Conservation (phyloP, 2,797 vertebrate species). For the Clarias pachynema region DNA sequence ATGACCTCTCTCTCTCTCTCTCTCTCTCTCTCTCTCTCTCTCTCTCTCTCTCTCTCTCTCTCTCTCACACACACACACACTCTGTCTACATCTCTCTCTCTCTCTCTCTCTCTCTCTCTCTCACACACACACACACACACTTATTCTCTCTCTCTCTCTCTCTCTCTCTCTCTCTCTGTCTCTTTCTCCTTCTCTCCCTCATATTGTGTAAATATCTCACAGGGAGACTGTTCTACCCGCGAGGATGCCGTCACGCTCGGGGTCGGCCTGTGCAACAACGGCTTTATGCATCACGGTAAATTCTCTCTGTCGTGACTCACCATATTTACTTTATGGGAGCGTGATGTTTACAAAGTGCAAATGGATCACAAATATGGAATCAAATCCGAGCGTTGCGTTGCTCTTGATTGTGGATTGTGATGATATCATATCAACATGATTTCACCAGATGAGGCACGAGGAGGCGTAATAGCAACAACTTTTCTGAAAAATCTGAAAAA, state of each 20-base stretch:
- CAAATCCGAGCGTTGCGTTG: background rate
- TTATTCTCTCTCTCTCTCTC: background rate
- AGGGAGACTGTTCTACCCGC: constrained; percentile 95
- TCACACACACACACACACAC: no score
- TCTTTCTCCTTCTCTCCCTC: background rate
- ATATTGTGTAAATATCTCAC: constrained; percentile 36
- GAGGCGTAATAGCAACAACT: background rate
- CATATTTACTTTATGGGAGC: background rate
- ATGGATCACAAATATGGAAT: background rate
- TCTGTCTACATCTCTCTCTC: no score
- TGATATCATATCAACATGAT: background rate
- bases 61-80: no score
- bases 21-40: background rate
- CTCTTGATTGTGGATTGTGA: background rate
- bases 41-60: no score
- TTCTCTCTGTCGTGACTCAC: constrained; percentile 21
- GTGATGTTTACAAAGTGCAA: constrained; percentile 20
- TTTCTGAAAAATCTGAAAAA: constrained; percentile 6
- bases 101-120: background rate
- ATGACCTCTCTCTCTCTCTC: background rate
- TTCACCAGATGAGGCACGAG: background rate
- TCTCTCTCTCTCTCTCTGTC: background rate
- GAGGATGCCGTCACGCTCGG: constrained; percentile 95
- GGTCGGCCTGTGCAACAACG: constrained; percentile 95
- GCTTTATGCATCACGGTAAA: constrained; percentile 99